Base-by-base conservation (phyloP, 2,888 invertebrate genomes). In the Ceratothoa steindachneri region DNA sequence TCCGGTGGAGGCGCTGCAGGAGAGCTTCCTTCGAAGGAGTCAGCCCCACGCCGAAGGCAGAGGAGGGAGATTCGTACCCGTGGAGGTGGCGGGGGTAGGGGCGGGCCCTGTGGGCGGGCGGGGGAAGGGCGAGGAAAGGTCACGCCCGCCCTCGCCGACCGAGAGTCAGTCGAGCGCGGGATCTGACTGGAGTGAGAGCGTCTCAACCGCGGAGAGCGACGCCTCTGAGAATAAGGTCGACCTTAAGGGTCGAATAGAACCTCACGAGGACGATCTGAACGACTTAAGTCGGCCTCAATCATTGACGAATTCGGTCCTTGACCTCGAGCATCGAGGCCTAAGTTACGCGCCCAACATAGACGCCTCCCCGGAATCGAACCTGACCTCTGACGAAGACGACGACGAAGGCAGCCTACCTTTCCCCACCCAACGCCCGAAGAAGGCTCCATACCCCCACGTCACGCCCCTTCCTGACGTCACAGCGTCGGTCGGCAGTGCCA, bases 1-100 rank as follows among this genome's bases (percentile, higher is more conserved):
- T 53, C 77, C 77, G 1, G 73, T 73, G 22, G 77, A 77, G 28
- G 73, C 71, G 4, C 73, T 77, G 7, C 73, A 77, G 71, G 73
- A 77, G 30, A 60, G 30, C 51, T 77, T 73, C 69, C 29, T 30
- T 4, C n/a, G 67, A 30, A 67, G 30, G 28, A 29, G n/a, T 22
- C 1, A 24, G 9, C 1, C 67, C 24, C 60, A 22, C 28, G n/a
- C n/a, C n/a, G n/a, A n/a, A n/a, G n/a, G n/a, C n/a, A n/a, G n/a
- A n/a, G n/a, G n/a, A n/a, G n/a, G n/a, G n/a, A n/a, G n/a, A n/a
- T 19, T 30, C 22, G 70, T 70, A 24, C 70, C 70, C 22, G 64
- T 70, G 29, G 60, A 64, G 24, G 70, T 70, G 64, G 19, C 22
- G 22, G 70, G 12, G 22, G 60, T 22, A 60, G 24, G 27, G 60